These are phyloP conservation scores for Spizaetus ornatus DNA, from an alignment of 2,113 vertebrate species.

Conservation along the genomic window DNA sequence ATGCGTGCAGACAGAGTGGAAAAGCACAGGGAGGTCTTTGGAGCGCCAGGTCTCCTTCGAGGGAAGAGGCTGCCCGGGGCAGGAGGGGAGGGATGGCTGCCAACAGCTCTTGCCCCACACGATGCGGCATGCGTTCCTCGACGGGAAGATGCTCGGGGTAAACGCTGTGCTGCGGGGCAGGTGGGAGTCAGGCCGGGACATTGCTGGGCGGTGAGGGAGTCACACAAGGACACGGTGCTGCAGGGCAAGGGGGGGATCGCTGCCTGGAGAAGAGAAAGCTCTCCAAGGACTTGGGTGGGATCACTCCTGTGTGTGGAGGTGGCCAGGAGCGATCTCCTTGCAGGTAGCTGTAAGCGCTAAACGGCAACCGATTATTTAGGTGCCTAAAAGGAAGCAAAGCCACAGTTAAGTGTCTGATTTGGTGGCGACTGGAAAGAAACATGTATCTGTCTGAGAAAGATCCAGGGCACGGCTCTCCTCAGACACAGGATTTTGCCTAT, in stretches of 20 bases:
- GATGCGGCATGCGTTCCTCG: fast-evolving
- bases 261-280: background rate
- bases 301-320: fast-evolving
- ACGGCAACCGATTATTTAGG: background rate
- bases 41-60: fast-evolving
- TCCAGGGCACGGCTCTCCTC: background rate
- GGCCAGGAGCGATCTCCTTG: background rate
- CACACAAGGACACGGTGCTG: background rate
- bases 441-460: background rate
- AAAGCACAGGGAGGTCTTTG: background rate
- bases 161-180: fast-evolving
- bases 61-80: background rate
- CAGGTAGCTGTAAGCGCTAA: background rate
- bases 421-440: background rate
- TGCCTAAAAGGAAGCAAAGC: background rate
- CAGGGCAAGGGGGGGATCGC: background rate
- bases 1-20: background rate
- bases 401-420: background rate
- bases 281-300: background rate
- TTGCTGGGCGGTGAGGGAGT: background rate
- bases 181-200: background rate
- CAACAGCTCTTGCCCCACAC: background rate
- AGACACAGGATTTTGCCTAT: background rate
- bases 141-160: background rate
- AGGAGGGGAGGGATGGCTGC: background rate